These are phyloP conservation scores for Drosophila silvestris DNA, from an alignment of 2,888 invertebrate genomes.

Conservation along the genomic window DNA sequence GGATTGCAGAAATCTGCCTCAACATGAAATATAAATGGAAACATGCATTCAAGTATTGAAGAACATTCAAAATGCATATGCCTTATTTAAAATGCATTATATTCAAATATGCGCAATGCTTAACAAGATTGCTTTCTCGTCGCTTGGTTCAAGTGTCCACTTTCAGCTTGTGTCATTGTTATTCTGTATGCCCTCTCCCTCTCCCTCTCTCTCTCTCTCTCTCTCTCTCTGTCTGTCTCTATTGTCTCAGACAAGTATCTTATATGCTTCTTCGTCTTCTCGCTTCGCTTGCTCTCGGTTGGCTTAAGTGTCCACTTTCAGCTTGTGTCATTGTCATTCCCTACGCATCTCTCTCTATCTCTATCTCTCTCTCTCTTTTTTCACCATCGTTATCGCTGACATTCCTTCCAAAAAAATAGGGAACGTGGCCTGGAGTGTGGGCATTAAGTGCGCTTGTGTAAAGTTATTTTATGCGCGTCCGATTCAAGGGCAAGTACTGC, in stretches of 20 bases:
- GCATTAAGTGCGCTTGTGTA: constrained; percentile 58
- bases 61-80: background rate
- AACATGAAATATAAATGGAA: background rate
- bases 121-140: background rate
- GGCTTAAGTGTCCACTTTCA: background rate
- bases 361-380: background rate
- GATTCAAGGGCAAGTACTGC: constrained; percentile 54
- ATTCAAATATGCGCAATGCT: background rate
- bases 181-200: background rate
- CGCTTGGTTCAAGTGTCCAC: background rate
- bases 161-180: background rate
- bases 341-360: background rate
- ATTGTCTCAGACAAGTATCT: background rate
- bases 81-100: background rate
- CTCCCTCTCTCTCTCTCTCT: background rate
- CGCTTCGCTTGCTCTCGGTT: background rate
- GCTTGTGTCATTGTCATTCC: constrained; percentile 7
- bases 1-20: background rate
- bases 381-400: background rate
- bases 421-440: background rate
- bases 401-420: background rate
- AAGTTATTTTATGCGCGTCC: constrained; percentile 67
- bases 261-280: background rate
- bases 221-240: background rate
- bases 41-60: background rate